Evolutionary conservation across 2,888 invertebrate species (phyloP).

Genomic region (Drosophila quinaria): DNA sequence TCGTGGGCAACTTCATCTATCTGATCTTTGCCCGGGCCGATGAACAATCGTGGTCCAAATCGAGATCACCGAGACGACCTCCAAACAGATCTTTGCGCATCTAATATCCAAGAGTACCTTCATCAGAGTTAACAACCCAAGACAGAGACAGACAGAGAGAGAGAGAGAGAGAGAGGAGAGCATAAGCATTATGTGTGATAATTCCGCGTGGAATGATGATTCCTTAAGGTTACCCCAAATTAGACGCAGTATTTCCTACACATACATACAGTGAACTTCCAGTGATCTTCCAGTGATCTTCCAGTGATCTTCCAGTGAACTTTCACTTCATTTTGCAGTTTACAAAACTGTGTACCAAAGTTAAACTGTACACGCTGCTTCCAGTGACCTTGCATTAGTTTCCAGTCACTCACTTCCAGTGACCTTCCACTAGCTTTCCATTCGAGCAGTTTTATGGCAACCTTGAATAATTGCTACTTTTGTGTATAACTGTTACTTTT

Average conservation of each 20-base stretch:
- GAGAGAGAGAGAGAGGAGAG: slow-evolving; percentile 13
- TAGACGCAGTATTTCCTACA: slow-evolving; percentile 44
- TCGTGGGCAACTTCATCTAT: slow-evolving; percentile 91
- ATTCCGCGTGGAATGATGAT: slow-evolving; percentile 60
- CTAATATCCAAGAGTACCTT: slow-evolving; percentile 24
- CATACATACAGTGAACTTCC: slow-evolving; percentile 2
- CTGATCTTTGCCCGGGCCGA: slow-evolving; percentile 92
- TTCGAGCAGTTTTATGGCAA: neutral
- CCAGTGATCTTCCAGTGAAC: too few species aligned
- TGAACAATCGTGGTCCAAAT: slow-evolving; percentile 89
- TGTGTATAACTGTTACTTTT: too few species aligned
- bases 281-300: slow-evolving; percentile 3
- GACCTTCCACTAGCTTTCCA: neutral
- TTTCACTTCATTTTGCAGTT: slow-evolving; percentile 13
- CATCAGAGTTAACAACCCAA: neutral
- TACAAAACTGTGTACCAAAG: slow-evolving; percentile 13
- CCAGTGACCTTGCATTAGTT: neutral
- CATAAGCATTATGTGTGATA: slow-evolving; percentile 64
- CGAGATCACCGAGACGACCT: slow-evolving; percentile 6
- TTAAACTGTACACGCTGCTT: neutral
- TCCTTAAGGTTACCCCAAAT: slow-evolving; percentile 33
- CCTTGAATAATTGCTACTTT: neutral
- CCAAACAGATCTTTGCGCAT: slow-evolving; percentile 23
- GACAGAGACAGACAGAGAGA: too few species aligned
- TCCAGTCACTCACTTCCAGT: neutral